A percentile compares a stretch with the other conserved stretches of the same genome.
These are phyloP conservation scores for Lepus americanus DNA, from an alignment of 2,113 vertebrate genomes.

Conservation along the genomic window DNA sequence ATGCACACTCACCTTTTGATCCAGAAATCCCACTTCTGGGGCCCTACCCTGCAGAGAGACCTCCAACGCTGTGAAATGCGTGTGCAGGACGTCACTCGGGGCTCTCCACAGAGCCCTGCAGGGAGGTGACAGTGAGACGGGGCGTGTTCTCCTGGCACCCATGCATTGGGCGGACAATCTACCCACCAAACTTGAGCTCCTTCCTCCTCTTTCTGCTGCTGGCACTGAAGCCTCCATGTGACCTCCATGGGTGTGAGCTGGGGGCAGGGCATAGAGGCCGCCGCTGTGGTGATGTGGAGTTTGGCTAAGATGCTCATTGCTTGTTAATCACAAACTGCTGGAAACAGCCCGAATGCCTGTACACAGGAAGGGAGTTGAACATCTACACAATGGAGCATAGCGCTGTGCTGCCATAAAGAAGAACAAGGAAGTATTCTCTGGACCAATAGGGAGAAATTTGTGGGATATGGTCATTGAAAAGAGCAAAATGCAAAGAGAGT, in stretches of 20 bases:
- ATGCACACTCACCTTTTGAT: background rate
- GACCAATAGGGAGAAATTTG: background rate
- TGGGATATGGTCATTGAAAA: background rate
- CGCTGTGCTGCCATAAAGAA: background rate
- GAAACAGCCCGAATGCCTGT: background rate
- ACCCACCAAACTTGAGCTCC: background rate
- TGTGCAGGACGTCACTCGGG: too few species aligned
- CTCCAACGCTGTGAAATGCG: background rate
- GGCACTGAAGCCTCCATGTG: background rate
- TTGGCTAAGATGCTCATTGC: background rate
- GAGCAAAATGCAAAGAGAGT: background rate
- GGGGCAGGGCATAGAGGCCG: background rate
- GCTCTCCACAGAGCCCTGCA: background rate
- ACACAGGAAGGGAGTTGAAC: background rate
- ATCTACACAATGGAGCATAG: background rate
- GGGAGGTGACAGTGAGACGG: background rate
- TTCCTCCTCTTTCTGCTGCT: background rate
- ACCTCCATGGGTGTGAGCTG: too few species aligned
- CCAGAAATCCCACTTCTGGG: background rate
- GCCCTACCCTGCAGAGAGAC: too few species aligned
- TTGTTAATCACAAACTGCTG: background rate
- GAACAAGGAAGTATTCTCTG: background rate
- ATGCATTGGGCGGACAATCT: background rate
- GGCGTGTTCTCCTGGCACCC: background rate
- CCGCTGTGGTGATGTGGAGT: background rate